Conservation (phyloP, 2,888 invertebrate genomes). For the Sarcophaga carnaria region DNA sequence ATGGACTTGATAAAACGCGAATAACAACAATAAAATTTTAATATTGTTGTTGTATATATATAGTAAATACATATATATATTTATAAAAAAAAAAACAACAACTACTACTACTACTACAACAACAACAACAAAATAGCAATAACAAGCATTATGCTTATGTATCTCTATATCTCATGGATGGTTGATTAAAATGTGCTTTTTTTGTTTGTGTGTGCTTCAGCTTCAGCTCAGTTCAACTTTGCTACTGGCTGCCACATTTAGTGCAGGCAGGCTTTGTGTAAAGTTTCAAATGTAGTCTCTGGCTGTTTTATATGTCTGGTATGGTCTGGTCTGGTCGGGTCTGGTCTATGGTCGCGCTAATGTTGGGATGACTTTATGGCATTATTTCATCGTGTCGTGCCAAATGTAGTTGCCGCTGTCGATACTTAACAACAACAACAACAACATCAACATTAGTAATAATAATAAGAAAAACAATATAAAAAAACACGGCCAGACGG, state of each 20-base stretch:
- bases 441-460: no score
- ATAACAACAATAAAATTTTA: neutral
- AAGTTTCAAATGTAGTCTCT: neutral
- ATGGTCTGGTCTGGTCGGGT: neutral
- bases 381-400: slow-evolving; percentile 46
- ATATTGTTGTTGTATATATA: neutral
- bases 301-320: neutral
- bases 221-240: slow-evolving; percentile 8
- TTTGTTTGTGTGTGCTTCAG: slow-evolving; percentile 12
- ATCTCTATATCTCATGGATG: slow-evolving; percentile 54
- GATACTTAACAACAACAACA: slow-evolving; percentile 46
- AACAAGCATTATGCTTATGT: slow-evolving; percentile 44
- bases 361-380: slow-evolving; percentile 50
- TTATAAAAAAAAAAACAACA: neutral
- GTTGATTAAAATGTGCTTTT: slow-evolving; percentile 42
- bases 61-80: slow-evolving; percentile 1
- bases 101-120: no score
- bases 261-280: neutral
- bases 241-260: neutral
- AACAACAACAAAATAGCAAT: neutral
- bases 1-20: neutral
- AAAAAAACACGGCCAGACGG: slow-evolving; percentile 49
- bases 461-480: no score
- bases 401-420: slow-evolving; percentile 33
- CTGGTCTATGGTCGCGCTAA: neutral